A percentile compares a stretch with the other conserved stretches of the same genome.
Conservation (phyloP, 2,113 vertebrate species). For the Labeo rohita region DNA sequence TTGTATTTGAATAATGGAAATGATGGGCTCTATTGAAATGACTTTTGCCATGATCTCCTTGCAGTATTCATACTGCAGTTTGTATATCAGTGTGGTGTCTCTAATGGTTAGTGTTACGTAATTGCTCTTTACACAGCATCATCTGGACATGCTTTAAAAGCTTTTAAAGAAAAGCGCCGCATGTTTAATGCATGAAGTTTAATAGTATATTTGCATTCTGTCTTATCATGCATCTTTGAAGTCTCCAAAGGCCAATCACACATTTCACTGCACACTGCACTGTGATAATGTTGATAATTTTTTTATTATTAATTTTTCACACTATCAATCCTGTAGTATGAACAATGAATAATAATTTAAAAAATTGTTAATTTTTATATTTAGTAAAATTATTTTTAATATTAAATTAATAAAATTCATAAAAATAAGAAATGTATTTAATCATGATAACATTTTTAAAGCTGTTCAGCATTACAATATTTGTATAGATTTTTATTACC, state of each 20-base stretch:
- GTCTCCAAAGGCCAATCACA: background rate
- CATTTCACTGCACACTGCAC: background rate
- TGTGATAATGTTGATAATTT: no score
- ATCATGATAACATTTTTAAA: no score
- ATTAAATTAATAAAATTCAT: no score
- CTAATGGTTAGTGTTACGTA: background rate
- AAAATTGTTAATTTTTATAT: no score
- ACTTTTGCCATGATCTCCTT: background rate
- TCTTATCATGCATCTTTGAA: background rate
- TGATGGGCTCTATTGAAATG: background rate
- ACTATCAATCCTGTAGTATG: no score
- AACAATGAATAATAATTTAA: no score
- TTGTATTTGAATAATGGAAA: background rate
- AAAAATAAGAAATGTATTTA: no score
- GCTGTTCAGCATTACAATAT: no score
- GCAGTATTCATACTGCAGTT: conserved; percentile 10
- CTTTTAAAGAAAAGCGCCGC: background rate
- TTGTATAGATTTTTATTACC: no score
- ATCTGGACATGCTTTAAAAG: background rate
- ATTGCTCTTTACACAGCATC: background rate
- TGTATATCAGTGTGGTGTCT: conserved; percentile 11
- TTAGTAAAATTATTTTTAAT: no score
- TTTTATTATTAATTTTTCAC: no score
- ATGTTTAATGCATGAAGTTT: conserved; percentile 13
- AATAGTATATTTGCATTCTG: background rate